Evolutionary conservation across 2,888 invertebrate species (phyloP).

Genomic region (Seira musarum): DNA sequence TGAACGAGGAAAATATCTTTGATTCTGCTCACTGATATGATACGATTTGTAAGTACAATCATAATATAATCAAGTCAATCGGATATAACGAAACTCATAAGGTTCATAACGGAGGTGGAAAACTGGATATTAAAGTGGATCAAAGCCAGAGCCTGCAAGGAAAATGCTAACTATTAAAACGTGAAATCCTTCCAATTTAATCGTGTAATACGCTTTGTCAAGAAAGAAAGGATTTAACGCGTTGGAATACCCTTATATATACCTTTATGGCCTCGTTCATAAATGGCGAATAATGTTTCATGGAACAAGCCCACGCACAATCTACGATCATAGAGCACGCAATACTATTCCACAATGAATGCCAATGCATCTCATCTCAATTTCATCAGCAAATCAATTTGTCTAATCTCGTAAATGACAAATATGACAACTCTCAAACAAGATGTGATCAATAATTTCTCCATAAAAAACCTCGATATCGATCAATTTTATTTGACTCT

Average conservation of each 20-base stretch:
- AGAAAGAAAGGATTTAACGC: neutral
- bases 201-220: too few relatives aligned
- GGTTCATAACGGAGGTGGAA: too few relatives aligned
- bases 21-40: neutral
- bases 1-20: neutral
- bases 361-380: neutral
- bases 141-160: too few relatives aligned
- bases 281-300: too few relatives aligned
- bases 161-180: too few relatives aligned
- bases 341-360: neutral
- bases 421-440: constrained; percentile 1
- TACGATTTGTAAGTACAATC: neutral
- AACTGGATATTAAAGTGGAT: too few relatives aligned
- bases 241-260: neutral
- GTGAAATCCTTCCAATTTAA: too few relatives aligned
- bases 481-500: neutral
- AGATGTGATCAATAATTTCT: neutral
- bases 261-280: neutral
- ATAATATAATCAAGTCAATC: neutral
- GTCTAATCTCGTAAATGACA: constrained; percentile 9
- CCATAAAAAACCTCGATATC: neutral
- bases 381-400: neutral
- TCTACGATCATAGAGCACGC: neutral
- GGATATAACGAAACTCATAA: neutral
- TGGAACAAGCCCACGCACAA: too few relatives aligned